These are phyloP conservation scores for Phortica magna DNA, from an alignment of 2,888 invertebrate genomes.

Conservation along the genomic window DNA sequence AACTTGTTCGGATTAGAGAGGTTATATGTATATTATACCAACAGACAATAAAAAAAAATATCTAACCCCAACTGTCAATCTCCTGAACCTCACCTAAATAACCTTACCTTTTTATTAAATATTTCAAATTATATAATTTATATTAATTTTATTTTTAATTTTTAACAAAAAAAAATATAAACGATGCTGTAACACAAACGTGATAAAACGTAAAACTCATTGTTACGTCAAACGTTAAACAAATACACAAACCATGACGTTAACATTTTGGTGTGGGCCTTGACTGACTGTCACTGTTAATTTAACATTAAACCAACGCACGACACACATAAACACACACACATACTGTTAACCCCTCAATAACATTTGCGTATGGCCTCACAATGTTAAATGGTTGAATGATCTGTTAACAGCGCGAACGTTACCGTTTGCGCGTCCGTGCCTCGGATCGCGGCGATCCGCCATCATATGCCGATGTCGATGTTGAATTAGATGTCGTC, in stretches of 20 bases:
- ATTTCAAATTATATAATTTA: background rate
- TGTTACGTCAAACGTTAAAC: background rate
- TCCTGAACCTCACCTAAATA: background rate
- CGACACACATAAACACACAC: background rate
- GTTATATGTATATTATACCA: too few relatives aligned
- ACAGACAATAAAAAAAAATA: background rate
- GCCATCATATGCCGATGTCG: slow-evolving; percentile 96
- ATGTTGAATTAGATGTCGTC: slow-evolving; percentile 98
- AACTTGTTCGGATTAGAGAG: background rate
- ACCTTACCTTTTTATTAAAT: background rate
- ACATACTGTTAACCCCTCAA: background rate
- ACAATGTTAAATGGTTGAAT: slow-evolving; percentile 21
- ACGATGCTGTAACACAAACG: background rate
- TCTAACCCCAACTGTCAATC: background rate
- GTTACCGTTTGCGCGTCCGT: slow-evolving; percentile 96
- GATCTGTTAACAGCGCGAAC: slow-evolving; percentile 87
- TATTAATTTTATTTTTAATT: slow-evolving; percentile 7
- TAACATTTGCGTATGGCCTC: background rate
- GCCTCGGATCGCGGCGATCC: slow-evolving; percentile 97
- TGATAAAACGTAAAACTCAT: slow-evolving; percentile 29
- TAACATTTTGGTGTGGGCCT: background rate
- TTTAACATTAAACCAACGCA: background rate
- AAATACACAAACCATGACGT: slow-evolving; percentile 2
- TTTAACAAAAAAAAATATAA: background rate
- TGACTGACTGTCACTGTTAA: background rate